Evolutionary conservation across 2,113 vertebrate species (phyloP).

Genomic region (Vulpes lagopus): DNA sequence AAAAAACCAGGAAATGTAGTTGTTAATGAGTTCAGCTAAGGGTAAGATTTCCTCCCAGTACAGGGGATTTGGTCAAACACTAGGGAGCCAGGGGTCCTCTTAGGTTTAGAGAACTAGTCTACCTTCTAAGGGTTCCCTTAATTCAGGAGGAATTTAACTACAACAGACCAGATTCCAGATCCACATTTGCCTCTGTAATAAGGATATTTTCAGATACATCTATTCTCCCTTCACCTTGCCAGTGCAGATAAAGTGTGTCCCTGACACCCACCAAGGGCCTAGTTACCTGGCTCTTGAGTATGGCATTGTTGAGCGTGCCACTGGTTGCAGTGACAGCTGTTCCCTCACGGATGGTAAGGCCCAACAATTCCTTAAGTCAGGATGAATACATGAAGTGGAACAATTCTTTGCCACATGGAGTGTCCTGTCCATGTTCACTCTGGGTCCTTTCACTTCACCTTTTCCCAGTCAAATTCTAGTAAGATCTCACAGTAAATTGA

Average conservation of each 20-base stretch:
- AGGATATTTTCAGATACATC: background rate
- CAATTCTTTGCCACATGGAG: rapidly evolving
- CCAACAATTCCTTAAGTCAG: background rate
- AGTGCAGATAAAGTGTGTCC: background rate
- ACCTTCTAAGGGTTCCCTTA: background rate
- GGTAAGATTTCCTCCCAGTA: background rate
- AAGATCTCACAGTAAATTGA: background rate
- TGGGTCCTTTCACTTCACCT: background rate
- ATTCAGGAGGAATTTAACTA: background rate
- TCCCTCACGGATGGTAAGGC: rapidly evolving
- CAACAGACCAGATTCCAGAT: background rate
- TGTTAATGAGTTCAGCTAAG: background rate
- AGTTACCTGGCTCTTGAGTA: background rate
- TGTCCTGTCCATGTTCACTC: background rate
- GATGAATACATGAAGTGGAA: rapidly evolving
- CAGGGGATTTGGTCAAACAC: background rate
- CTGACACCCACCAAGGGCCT: rapidly evolving
- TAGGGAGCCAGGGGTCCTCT: background rate
- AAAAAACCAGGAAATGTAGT: background rate
- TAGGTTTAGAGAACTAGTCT: background rate
- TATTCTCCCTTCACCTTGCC: background rate
- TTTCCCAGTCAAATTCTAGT: background rate
- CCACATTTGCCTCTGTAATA: background rate
- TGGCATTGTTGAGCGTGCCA: rapidly evolving
- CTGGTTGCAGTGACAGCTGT: too few species aligned